Base-by-base conservation (phyloP, 2,888 invertebrate species). In the Cylindroiulus punctatus region DNA sequence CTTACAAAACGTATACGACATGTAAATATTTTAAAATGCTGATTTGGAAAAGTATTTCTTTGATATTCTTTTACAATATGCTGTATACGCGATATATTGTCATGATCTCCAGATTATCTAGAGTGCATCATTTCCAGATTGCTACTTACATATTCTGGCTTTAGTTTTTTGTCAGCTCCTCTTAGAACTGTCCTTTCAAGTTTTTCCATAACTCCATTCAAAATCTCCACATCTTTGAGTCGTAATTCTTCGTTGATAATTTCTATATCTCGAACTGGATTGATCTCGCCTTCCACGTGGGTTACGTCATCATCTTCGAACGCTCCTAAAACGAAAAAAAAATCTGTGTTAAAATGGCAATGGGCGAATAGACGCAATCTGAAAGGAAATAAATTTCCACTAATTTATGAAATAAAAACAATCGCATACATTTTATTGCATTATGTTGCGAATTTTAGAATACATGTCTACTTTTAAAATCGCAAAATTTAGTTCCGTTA, bases 261-360 rank as follows among this genome's bases (percentile, higher is more conserved):
- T 90, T 97, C 98, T 90, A 99, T 92, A 92, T 99, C 99, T 86
- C 99, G 93, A 0, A 98, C 95, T 0, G 99, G 99, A 91, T 99
- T 95, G 1, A 99, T 98, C 88, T 99, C 99, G 0, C 99, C 99
- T 91, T 99, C 99, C 0, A 99, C 95, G 91, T 99, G 99, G 84
- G 97, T 98, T 0, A 99, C 98, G 90, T 98, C 98, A 86, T 97
- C 97, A 90, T 98, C 98, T 88, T 98, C 98, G 91, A 99, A 99
- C 12, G 97, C 98, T 90, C 97, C 97, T 81, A 85, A 57, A 52
- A 36, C 17, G 19, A 83, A 81, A 76, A 76, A 14, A 76, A 65
- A 76, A 76, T 32, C 14, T 17, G n/a, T n/a, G 14, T 26, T 26
- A 1, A 10, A 26, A 26, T 65, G 65, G 17, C 4, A 7, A 47